Base-by-base conservation (phyloP, 1,140 invertebrate species). In the Aphelenchoides fujianensis region DNA sequence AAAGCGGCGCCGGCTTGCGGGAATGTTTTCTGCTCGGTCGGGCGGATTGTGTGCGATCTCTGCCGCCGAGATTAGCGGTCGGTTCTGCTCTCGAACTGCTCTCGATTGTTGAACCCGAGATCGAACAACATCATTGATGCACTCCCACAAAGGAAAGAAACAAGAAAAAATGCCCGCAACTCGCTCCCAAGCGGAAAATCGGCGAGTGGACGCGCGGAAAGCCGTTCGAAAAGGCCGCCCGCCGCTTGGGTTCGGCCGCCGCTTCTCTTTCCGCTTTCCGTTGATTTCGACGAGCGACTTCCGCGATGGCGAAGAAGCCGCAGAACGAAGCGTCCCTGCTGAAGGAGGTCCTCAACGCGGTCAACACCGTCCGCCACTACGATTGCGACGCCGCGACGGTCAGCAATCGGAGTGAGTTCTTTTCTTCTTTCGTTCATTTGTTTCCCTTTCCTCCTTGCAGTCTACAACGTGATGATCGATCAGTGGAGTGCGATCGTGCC, bases 351-450 rank as follows among this genome's bases (percentile, higher is more conserved):
- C 19, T 59, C 5, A 59, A 59, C 55, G 7, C 5, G 5, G 19
- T 59, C 55, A 59, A 59, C 55, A 5, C 7, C 5, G 7, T 5
- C 5, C 55, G 55, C 12, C 55, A 59, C 34, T 59, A 30, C 34
- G 55, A 59, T 23, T 59, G 5, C 55, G 55, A 59, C 34, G 55
- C 55, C 12, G 28, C 55, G 41, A 48, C 41, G 23, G 23, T 48
- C 23, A 16, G 41, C 23, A 48, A 48, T 48, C 41, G 41, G 23
- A 16, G 41, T 48, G 41, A 48, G 41, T 48, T 48, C 41, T 23
- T n/a, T n/a, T n/a, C n/a, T n/a, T n/a, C 12, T 16, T 12, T 48
- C 41, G 12, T 48, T 23, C 23, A 48, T 48, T 48, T 48, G 41
- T 16, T 48, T 48, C 41, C 23, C 12, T 23, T 12, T 16, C 23